Percentiles rank a stretch among this genome's conserved stretches.
Evolutionary conservation across 2,888 invertebrate genomes (phyloP).

Genomic region (Drosophila nr. medialis): DNA sequence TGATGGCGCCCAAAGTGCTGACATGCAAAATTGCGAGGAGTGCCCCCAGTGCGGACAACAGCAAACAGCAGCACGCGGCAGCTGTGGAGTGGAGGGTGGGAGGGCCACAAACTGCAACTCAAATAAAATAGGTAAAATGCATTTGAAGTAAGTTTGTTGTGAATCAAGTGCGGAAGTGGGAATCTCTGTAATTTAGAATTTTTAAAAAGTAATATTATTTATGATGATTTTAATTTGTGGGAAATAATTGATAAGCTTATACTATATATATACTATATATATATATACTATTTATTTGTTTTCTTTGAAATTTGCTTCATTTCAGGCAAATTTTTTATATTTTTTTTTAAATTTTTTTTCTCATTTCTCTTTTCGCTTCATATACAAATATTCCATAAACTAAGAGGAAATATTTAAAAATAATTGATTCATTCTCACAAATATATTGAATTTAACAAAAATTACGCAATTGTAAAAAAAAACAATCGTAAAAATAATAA

Average conservation of each 20-base stretch:
- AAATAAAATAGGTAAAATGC: constrained; percentile 1
- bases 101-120: neutral
- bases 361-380: neutral
- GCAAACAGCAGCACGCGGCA: neutral
- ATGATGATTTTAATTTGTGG: neutral
- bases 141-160: neutral
- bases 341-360: neutral
- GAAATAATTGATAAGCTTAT: neutral
- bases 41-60: constrained; percentile 16
- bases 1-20: constrained; percentile 55
- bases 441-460: neutral
- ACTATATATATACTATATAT: neutral
- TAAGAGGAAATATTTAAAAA: neutral
- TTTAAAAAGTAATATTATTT: neutral
- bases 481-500: too few species aligned
- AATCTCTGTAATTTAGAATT: constrained; percentile 4
- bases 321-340: neutral
- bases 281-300: neutral
- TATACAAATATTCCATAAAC: neutral
- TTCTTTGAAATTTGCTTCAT: neutral
- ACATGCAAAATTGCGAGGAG: constrained; percentile 54
- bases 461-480: neutral
- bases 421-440: neutral
- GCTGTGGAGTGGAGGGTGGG: neutral
- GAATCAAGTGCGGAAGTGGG: neutral